Evolutionary conservation across 2,888 invertebrate species (phyloP), one percentile per base, ranked within the genome.

Genomic region (Diarsia mendica): DNA sequence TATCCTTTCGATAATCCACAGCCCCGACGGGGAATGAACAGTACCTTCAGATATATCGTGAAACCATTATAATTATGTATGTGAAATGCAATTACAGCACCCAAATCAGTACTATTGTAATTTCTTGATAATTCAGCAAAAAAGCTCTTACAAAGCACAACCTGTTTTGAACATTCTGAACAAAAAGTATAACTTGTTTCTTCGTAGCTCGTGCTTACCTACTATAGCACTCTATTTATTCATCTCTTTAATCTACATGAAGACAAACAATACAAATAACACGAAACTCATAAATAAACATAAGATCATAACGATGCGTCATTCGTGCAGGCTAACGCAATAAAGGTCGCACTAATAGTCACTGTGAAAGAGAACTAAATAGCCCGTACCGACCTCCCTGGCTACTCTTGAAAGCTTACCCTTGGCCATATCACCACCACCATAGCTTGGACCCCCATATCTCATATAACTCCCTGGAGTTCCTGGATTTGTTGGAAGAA

Each of bases 321-420:
- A 88, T 75, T 82, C 73, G 86, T 65, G 72, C 76, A 90, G 91
- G 89, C 91, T 89, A 92, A 92, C 89, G 93, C 93, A 94, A 94
- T 95, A 94, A 95, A 94, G 94, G 94, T 93, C 93, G 91, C 90
- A 90, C 92, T 92, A 92, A 93, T 92, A 92, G 91, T 89, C 91
- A 89, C 93, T 92, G 91, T 94, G 94, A 93, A 94, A 94, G 95
- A 94, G 93, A 94, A 93, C 94, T 94, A 95, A 95, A 95, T 95
- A 93, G 93, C 93, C 95, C 95, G 95, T 93, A 92, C 92, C 94
- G 94, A 93, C 95, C 94, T 94, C 92, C 92, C 93, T 93, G 92
- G 93, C 94, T 92, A 89, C 92, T 91, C 91, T 91, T 85, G 85
- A 88, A 83, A 88, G 84, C 84, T 88, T 88, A 89, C 88, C 90